Conservation (phyloP, 2,888 invertebrate species). For the Drosophila vallismaia region DNA sequence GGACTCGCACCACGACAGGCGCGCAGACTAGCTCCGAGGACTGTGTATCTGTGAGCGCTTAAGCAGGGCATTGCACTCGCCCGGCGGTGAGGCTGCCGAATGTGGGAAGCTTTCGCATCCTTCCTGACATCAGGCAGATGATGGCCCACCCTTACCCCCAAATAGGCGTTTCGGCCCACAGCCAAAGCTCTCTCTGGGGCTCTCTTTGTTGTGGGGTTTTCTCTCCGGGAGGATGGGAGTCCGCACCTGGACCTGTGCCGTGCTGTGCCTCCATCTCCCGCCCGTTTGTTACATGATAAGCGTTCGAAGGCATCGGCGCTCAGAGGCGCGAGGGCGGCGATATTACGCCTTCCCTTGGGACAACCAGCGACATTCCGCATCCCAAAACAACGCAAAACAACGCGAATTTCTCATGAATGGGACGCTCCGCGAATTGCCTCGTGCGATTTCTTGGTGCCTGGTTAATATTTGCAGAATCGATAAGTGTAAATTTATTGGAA, state of each 20-base stretch:
- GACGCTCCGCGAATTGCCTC: slow-evolving; percentile 8
- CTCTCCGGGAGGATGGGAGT: slow-evolving; percentile 7
- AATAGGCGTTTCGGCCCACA: slow-evolving; percentile 42
- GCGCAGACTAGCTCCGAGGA: slow-evolving; percentile 58
- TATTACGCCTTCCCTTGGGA: slow-evolving; percentile 13
- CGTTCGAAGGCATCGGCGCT: slow-evolving; percentile 61
- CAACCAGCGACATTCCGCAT: slow-evolving; percentile 12
- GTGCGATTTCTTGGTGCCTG: slow-evolving; percentile 39
- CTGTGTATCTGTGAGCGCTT: slow-evolving; percentile 48
- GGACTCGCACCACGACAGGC: slow-evolving; percentile 66
- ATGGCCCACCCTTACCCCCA: too few species aligned
- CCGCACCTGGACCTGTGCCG: slow-evolving; percentile 10
- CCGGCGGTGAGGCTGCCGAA: slow-evolving; percentile 22
- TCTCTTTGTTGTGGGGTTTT: neutral
- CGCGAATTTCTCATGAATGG: slow-evolving; percentile 32
- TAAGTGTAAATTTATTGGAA: slow-evolving; percentile 38
- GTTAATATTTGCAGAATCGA: slow-evolving; percentile 47
- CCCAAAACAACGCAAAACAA: slow-evolving; percentile 8
- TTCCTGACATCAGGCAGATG: neutral
- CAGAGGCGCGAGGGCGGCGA: slow-evolving; percentile 58
- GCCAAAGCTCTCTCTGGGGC: slow-evolving; percentile 43
- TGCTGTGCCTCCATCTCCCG: slow-evolving; percentile 35
- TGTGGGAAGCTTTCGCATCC: slow-evolving; percentile 36
- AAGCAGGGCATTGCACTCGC: slow-evolving; percentile 79
- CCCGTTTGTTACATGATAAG: slow-evolving; percentile 74